Base-by-base conservation (phyloP, 1,140 invertebrate genomes). In the Gonioctena quinquepunctata region DNA sequence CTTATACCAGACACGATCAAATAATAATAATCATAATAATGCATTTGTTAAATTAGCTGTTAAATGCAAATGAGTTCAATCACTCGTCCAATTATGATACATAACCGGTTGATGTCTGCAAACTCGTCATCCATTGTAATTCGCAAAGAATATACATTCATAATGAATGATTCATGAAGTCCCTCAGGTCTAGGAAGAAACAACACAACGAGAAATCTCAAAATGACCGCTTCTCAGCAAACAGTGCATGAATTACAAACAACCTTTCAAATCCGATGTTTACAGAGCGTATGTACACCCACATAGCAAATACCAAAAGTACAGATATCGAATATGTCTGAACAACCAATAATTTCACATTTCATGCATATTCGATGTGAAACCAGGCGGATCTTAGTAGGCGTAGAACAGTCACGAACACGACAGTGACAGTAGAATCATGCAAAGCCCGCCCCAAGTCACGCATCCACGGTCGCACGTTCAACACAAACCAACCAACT, bases 371-470 rank as follows among this genome's bases (percentile, higher is more conserved):
- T 61, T 61, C 59, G 25, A 28, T 27, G 27, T 28, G 27, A 27
- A 61, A 61, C 59, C 59, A 61, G 59, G 59, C 59, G 59, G 59
- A 61, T 61, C 59, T 61, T 33, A 42, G 59, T 61, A 61, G 59
- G 59, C 59, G 59, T 61, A 61, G 8, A 61, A 19, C 59, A 61
- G 59, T 61, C 59, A 61, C 59, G 59, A 76, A 76, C 70, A 67
- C 68, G 70, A 74, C 72, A 72, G 75, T 76, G 75, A 76, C 75
- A 76, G 75, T 74, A 61, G 75, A 76, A 72, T 76, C 75, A 76
- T 71, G 74, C 54, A 67, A 61, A 69, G 71, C 74, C 74, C 72
- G 72, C 74, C 72, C 59, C 67, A 68, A 76, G 75, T 76, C 75
- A 76, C 75, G 75, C 75, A 74, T 76, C 72, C 65, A 67, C 72